Conservation (phyloP, 2,113 vertebrate species). For the Callorhinus ursinus region DNA sequence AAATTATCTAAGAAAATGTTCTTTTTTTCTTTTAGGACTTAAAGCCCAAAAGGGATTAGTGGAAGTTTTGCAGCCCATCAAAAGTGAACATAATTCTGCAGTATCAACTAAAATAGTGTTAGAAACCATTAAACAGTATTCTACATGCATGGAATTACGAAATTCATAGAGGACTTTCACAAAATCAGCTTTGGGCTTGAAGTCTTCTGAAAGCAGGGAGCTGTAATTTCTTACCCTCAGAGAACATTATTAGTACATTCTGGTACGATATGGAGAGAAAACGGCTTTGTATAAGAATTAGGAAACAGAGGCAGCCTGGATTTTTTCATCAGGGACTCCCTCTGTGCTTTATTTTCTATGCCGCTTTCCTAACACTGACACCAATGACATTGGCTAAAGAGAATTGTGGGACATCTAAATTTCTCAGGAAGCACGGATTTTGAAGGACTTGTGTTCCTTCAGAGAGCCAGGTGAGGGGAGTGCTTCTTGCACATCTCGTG, state of each 20-base stretch:
- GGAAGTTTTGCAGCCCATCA: conserved; percentile 16
- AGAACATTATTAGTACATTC: background rate
- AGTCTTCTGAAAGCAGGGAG: background rate
- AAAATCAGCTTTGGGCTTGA: background rate
- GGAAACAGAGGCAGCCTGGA: background rate
- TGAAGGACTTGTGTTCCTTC: background rate
- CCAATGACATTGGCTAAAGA: background rate
- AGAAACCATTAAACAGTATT: background rate
- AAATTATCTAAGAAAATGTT: background rate
- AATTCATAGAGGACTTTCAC: background rate
- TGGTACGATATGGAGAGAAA: background rate
- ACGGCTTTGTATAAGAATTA: background rate
- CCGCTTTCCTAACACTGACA: conserved; percentile 3
- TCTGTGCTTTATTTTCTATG: background rate
- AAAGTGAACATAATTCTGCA: background rate
- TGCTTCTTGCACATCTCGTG: background rate
- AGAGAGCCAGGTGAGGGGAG: background rate
- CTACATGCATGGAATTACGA: background rate
- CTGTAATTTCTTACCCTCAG: background rate
- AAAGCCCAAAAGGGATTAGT: conserved; percentile 13
- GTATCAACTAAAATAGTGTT: background rate
- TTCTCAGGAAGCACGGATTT: background rate
- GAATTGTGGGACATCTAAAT: background rate
- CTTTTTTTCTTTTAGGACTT: background rate
- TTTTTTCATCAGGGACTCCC: background rate